Conservation (phyloP, 1,140 invertebrate species). For the Grapholita molesta region DNA sequence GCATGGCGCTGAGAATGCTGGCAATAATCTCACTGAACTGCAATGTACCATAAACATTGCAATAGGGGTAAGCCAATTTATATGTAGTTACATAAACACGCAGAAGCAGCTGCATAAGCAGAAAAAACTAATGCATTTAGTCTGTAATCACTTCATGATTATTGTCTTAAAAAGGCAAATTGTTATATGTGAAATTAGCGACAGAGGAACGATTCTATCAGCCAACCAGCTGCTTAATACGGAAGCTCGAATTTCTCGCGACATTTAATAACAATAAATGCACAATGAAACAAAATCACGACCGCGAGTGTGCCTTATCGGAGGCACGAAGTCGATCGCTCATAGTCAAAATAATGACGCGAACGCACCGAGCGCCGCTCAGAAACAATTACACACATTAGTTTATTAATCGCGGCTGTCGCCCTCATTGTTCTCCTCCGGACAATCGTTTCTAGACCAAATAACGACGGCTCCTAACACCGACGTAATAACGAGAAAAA, state of each 20-base stretch:
- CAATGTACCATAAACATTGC: too few species aligned
- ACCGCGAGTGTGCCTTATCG: constrained; percentile 57
- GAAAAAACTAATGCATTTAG: constrained; percentile 37
- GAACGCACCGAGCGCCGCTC: constrained; percentile 29
- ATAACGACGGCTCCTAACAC: constrained; percentile 50
- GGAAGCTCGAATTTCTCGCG: constrained; percentile 44
- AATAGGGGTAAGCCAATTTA: too few species aligned
- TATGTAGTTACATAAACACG: too few species aligned
- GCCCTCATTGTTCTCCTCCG: constrained; percentile 60
- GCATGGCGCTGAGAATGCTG: too few species aligned
- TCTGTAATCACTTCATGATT: too few species aligned
- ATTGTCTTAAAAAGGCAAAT: not conserved
- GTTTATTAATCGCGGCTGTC: constrained; percentile 64
- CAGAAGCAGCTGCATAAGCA: too few species aligned
- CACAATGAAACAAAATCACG: constrained; percentile 46
- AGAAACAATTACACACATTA: constrained; percentile 65
- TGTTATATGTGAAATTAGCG: not conserved
- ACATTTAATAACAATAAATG: constrained; percentile 46
- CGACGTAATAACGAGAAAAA: constrained; percentile 35
- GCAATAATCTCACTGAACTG: too few species aligned
- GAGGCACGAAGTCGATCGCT: constrained; percentile 57
- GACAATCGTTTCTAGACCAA: constrained; percentile 73
- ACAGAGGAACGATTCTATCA: not conserved
- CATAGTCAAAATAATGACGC: constrained; percentile 69
- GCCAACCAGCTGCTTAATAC: constrained; percentile 29